Conservation (phyloP, 2,888 invertebrate species). For the Microctonus brassicae region DNA sequence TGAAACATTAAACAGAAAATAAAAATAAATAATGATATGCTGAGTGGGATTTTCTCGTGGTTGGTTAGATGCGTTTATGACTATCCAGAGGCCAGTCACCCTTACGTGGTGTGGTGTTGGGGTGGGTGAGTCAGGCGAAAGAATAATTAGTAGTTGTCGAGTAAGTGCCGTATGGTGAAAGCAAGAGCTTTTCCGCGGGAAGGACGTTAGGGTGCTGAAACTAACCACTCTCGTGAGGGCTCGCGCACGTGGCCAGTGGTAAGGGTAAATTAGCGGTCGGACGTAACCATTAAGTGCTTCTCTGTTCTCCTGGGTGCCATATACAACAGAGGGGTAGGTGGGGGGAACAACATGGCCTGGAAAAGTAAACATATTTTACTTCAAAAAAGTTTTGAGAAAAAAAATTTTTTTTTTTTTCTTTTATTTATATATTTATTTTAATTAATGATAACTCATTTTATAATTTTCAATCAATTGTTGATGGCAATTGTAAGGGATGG, state of each 20-base stretch:
- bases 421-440: too few species aligned
- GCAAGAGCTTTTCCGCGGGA: slow-evolving; percentile 6
- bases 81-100: slow-evolving; percentile 20
- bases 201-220: slow-evolving; percentile 47
- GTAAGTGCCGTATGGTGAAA: slow-evolving; percentile 32
- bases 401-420: background rate
- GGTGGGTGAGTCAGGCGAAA: slow-evolving; percentile 54
- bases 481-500: too few species aligned
- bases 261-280: slow-evolving; percentile 62
- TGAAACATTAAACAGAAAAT: background rate
- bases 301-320: slow-evolving; percentile 39
- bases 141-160: slow-evolving; percentile 60
- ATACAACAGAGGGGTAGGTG: background rate
- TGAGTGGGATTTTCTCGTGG: slow-evolving; percentile 14
- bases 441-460: too few species aligned
- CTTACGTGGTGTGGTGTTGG: background rate
- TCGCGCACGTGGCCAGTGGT: slow-evolving; percentile 55
- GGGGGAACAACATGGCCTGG: too few species aligned
- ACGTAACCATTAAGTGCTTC: slow-evolving; percentile 59
- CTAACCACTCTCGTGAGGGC: slow-evolving; percentile 55
- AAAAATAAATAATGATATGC: slow-evolving; percentile 13
- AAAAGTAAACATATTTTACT: too few species aligned
- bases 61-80: slow-evolving; percentile 30
- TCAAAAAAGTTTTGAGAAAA: too few species aligned
- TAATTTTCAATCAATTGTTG: too few species aligned